Evolutionary conservation across 2,113 vertebrate genomes (phyloP), one percentile per base, ranked within the genome.

Genomic region (Neogale vison): DNA sequence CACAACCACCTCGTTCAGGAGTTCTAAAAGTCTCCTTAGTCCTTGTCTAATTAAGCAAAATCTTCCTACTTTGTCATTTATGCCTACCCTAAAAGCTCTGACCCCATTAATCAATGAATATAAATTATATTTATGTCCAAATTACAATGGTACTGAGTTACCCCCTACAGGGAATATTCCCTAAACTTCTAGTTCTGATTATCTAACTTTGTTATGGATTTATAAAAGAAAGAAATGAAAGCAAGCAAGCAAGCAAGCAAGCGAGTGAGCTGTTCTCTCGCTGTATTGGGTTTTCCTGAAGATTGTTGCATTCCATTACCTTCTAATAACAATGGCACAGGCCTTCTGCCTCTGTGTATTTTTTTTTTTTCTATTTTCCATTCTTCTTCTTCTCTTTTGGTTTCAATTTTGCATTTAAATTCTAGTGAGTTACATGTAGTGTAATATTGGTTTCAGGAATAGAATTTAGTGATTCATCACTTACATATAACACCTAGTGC

Each of bases 151-250:
- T 61, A 34, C 39, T 93, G 31, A 74, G 47, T 5, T 31, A 82
- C 9, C 39, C 39, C 59, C 59, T 65, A 10, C 11, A 79, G 81
- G 63, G 57, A 42, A 21, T 55, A 59, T 79, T 71, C 61, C 83
- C 74, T 90, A 80, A 90, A 57, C 42, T 95, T 84, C 67, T 84
- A 67, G 47, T 84, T 93, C 47, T 87, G 39, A 95, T 96, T 71
- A 69, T 67, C 52, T 76, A 82, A 94, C 6, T 87, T 80, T 26
- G 17, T 74, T 81, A 80, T 57, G 50, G 21, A 45, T 71, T 69
- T 2, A 23, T 15, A 39, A 71, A 57, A 23, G 39, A 6, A 61
- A 39, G 31, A 39, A 57, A 42, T 7, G 14, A 34, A 63, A 36
- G 47, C 2, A 4, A 69, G 17, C 3, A 9, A 69, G 34, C 1